Conservation (phyloP, 2,113 vertebrate genomes). For the Petrocephalus microphthalmus region DNA sequence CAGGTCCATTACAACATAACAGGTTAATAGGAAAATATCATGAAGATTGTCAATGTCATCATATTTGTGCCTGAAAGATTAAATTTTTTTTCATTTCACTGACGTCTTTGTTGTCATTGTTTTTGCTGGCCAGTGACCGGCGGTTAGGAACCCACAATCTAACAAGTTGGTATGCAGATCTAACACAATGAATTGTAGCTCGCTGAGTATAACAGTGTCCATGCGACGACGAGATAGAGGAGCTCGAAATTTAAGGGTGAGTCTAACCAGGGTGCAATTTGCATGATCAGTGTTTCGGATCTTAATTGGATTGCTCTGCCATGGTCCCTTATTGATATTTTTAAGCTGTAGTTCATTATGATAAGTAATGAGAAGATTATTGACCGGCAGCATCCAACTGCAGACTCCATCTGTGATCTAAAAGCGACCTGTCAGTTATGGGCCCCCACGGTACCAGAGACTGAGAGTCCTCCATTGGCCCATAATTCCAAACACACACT, state of each 20-base stretch:
- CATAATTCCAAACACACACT: background rate
- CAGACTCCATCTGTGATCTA: constrained; percentile 56
- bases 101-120: background rate
- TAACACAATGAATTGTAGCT: background rate
- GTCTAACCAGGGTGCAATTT: constrained; percentile 57
- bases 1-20: background rate
- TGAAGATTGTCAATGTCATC: background rate
- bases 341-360: constrained; percentile 69
- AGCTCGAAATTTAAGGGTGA: constrained; percentile 63
- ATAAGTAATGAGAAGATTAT: constrained; percentile 73
- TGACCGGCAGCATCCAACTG: constrained; percentile 59
- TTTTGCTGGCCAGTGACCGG: background rate
- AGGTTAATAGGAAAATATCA: background rate
- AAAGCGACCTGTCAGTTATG: constrained; percentile 37
- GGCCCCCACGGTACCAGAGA: constrained; percentile 29
- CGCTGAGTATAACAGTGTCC: constrained; percentile 13
- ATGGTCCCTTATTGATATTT: constrained; percentile 69
- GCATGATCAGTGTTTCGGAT: constrained; percentile 63
- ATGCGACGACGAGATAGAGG: constrained; percentile 24
- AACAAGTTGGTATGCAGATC: background rate
- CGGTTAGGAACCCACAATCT: background rate
- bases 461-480: constrained; percentile 16
- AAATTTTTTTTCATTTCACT: background rate
- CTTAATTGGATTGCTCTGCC: constrained; percentile 69
- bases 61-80: background rate